phyloP scores from a whole-genome alignment of 1,140 invertebrate genomes.

The Bombus pascuorum region DNA sequence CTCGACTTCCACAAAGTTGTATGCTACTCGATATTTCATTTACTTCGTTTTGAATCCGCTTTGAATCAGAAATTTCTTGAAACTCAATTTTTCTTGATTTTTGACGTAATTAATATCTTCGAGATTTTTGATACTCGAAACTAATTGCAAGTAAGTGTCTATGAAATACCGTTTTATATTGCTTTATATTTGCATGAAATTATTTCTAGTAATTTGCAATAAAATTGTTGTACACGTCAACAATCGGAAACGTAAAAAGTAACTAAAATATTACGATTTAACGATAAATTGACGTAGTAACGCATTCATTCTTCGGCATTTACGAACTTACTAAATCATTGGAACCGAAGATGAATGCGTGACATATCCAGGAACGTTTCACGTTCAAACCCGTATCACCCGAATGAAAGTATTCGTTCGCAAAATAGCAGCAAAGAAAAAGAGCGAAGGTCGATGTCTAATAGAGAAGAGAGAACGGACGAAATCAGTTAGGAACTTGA shows the following conservation, averaged over 20 bases:
- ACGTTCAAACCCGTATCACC: not conserved
- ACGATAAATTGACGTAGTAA: not conserved
- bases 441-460: not conserved
- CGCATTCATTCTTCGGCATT: not conserved
- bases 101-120: not conserved
- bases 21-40: not conserved
- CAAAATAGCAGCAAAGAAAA: not conserved
- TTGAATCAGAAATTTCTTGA: not conserved
- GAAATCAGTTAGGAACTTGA: not conserved
- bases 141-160: not conserved
- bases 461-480: not conserved
- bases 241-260: not conserved
- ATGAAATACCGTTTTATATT: too few species aligned
- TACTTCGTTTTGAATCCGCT: not conserved
- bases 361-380: not conserved
- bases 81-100: not conserved
- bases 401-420: not conserved
- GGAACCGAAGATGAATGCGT: not conserved
- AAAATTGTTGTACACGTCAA: too few species aligned
- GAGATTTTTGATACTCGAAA: not conserved
- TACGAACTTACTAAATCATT: not conserved
- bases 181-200: not conserved
- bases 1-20: fast-evolving
- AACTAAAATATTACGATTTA: not conserved
- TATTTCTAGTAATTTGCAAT: not conserved